Base-by-base conservation (phyloP, 2,797 vertebrate species). In the Columba guinea region DNA sequence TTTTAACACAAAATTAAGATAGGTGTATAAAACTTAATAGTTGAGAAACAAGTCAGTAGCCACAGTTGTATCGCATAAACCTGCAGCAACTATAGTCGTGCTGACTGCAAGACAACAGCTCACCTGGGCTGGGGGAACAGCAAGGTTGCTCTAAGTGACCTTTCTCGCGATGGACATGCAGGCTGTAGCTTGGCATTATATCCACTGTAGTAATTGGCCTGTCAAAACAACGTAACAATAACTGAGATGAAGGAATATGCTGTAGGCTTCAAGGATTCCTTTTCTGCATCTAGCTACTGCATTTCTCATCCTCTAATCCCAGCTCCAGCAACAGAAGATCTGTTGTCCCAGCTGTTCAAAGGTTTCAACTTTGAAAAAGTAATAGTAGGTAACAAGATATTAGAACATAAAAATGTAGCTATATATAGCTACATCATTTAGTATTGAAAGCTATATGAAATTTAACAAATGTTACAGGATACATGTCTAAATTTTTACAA, bases 321-420 rank as follows among this genome's bases (percentile, higher is more conserved):
- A 16, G 24, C 27, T 90, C 24, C 34, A 59, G 75, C 55, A 87
- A 49, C 28, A 76, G 56, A 41, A 27, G 85, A 35, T 86, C 44
- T 77, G 12, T 89, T 84, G 46, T 87, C 35, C 19, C n/a, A 88
- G 8, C 87, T 95, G 64, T 73, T 90, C 26, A 58, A 17, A 84
- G 59, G 49, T 46, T 68, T 28, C 64, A 60, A 58, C 39, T 80
- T 86, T 77, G 46, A 26, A 68, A 37, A 79, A 59, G 26, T 87
- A 70, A 13, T 56, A 79, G 70, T 30, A 39, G 35, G 37, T 89
- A 83, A 58, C n/a, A 22, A 70, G 69, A 58, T 88, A 76, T 13
- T 55, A 37, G 37, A 93, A 44, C 35, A 13, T 8, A 4, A 44
- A 87, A 71, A 49, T 10, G 30, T 53, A 39, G 37, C 46, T 84